Evolutionary conservation across 2,797 vertebrate species (phyloP), one percentile per base, ranked within the genome.

Genomic region (Notolabrus celidotus): DNA sequence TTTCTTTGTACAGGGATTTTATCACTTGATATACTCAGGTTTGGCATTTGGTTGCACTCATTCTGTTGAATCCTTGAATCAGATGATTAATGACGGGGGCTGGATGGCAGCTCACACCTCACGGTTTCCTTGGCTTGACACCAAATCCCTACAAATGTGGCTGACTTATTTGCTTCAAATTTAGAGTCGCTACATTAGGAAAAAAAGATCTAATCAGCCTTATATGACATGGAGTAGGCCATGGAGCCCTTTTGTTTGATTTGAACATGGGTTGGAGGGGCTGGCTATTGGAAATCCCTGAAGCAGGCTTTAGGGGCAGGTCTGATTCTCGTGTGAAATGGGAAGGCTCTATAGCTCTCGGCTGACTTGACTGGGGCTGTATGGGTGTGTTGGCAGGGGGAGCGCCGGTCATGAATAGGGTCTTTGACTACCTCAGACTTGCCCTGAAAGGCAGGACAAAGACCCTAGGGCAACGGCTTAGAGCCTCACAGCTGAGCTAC

Each of bases 401-500:
- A 93, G 90, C 86, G 83, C 82, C 85, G 79, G 86, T 81, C 90
- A 93, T 94, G 94, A 95, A 95, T 94, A 90, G 92, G 91, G 90
- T 92, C 94, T 95, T 95, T 95, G 92, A 95, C 92, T 92, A 93
- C 86, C 91, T 94, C 91, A 94, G 93, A 94, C 93, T 92, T 92
- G 91, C 91, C 90, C 94, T 94, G 94, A 95, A 94, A 94, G 90
- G 91, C 92, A 92, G 92, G 91, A 95, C 94, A 95, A 95, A 94
- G 93, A 92, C 90, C 92, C 91, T 84, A 93, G 92, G 92, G 92
- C 93, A 93, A 91, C 90, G 91, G 92, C 93, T 94, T 94, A 93
- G 91, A 94, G 93, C 91, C 91, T 91, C 93, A 93, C 93, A 94
- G 93, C 93, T 93, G 91, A 93, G 92, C 90, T 92, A 83, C 90